These are phyloP conservation scores for Ptychodera flava DNA, from an alignment of 35 echinoderm and acorn worm genomes.

Conservation along the genomic window DNA sequence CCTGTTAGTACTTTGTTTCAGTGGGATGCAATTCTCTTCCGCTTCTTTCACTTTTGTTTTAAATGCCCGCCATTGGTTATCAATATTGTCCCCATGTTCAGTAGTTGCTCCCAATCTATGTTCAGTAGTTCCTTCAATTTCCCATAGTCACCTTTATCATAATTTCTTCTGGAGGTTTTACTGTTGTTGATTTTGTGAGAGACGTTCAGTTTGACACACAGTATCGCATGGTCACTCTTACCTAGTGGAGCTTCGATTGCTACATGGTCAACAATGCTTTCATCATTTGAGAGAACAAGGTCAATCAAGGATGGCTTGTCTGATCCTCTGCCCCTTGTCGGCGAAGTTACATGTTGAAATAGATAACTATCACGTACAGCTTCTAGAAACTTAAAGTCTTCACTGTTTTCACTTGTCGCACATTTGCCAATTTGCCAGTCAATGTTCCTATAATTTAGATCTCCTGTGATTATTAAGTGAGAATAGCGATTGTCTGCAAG, in stretches of 20 bases:
- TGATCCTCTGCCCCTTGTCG: background rate
- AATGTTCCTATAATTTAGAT: too few relatives aligned
- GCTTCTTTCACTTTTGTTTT: background rate
- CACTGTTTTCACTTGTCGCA: too few relatives aligned
- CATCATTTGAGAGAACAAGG: slow-evolving; percentile 6
- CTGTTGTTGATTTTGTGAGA: background rate
- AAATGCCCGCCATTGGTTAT: background rate
- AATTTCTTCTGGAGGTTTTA: background rate
- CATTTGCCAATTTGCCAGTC: too few relatives aligned
- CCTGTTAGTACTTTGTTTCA: background rate
- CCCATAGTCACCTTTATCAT: slow-evolving; percentile 16
- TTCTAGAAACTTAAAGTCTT: too few relatives aligned
- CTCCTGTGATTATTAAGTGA: too few relatives aligned
- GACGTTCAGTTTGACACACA: background rate
- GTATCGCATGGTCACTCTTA: slow-evolving; percentile 16
- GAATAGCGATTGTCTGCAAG: too few relatives aligned
- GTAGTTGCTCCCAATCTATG: background rate
- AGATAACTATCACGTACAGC: too few relatives aligned
- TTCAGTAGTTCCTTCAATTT: background rate
- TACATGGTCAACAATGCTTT: slow-evolving; percentile 3
- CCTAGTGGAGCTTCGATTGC: background rate
- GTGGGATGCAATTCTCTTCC: slow-evolving; percentile 1
- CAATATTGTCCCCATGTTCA: background rate
- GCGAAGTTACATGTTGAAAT: too few relatives aligned
- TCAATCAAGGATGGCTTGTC: slow-evolving; percentile 9